Percentiles rank a stretch among this genome's conserved stretches.
These are phyloP conservation scores for Epsilonema sp. DNA, from an alignment of 2,888 invertebrate genomes.

Conservation along the genomic window DNA sequence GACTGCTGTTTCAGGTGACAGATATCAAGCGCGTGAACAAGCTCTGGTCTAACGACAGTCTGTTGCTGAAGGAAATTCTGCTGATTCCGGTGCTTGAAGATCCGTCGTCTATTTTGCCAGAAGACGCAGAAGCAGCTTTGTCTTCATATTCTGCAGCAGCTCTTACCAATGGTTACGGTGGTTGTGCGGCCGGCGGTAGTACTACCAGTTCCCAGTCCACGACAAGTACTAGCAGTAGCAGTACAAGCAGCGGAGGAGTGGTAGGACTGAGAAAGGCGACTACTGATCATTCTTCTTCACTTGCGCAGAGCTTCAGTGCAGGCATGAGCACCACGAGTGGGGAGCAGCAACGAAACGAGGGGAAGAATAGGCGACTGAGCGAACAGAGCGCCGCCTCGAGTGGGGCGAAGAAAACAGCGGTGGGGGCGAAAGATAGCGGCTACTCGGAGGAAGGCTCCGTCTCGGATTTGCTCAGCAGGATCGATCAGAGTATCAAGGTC, in stretches of 20 bases:
- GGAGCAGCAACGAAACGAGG: too few species aligned
- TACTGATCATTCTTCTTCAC: too few species aligned
- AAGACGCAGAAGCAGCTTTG: too few species aligned
- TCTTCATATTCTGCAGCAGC: too few species aligned
- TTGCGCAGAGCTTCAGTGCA: too few species aligned
- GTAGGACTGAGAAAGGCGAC: too few species aligned
- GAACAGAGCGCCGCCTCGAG: neutral
- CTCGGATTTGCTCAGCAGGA: constrained; percentile 4
- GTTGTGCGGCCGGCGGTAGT: neutral
- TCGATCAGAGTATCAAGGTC: constrained; percentile 2
- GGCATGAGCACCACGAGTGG: too few species aligned
- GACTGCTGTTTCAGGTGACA: constrained; percentile 13
- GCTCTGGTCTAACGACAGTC: constrained; percentile 15
- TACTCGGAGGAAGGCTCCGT: neutral
- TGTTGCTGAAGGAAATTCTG: constrained; percentile 14
- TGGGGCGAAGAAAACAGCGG: neutral
- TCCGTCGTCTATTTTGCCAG: too few species aligned
- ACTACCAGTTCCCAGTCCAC: neutral
- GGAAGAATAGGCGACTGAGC: neutral
- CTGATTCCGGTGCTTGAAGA: constrained; percentile 11
- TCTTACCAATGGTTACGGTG: too few species aligned
- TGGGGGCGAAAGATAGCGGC: neutral
- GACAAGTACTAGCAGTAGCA: too few species aligned
- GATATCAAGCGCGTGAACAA: constrained; percentile 16
- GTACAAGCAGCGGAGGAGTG: too few species aligned